Conservation (phyloP, 2,113 vertebrate species). For the Apteryx owenii region DNA sequence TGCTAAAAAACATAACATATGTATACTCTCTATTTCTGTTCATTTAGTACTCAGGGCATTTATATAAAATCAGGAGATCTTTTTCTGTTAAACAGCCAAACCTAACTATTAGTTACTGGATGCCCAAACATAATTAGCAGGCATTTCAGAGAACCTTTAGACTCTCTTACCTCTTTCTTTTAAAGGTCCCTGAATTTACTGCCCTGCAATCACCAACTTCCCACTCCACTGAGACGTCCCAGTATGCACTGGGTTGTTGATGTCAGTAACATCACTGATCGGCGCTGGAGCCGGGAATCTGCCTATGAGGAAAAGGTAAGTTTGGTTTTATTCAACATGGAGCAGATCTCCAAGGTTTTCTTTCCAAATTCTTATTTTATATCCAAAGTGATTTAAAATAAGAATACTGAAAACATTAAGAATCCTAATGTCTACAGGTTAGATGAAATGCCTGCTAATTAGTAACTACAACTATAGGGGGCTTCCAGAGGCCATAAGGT, state of each 20-base stretch:
- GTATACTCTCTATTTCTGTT: not conserved
- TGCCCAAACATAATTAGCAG: constrained; percentile 80
- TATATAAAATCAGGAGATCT: not conserved
- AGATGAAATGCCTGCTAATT: constrained; percentile 85
- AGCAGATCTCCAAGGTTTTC: constrained; percentile 85
- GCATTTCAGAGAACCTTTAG: constrained; percentile 85
- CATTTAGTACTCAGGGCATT: not conserved
- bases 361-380: constrained; percentile 79
- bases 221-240: constrained; percentile 84
- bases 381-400: constrained; percentile 79
- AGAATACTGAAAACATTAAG: constrained; percentile 82
- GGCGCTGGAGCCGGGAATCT: constrained; percentile 82
- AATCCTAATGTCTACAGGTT: constrained; percentile 75
- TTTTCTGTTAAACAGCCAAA: constrained; percentile 5
- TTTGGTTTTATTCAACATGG: constrained; percentile 83
- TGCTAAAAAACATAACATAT: not conserved
- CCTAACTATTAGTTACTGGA: constrained; percentile 69
- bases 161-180: constrained; percentile 87
- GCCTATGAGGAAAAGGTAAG: constrained; percentile 87
- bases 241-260: constrained; percentile 82
- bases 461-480: constrained; percentile 55
- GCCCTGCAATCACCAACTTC: constrained; percentile 85
- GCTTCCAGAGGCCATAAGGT: constrained; percentile 72
- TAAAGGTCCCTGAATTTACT: constrained; percentile 85
- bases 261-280: constrained; percentile 83